Percentiles rank a stretch among this genome's conserved stretches.
Conservation (phyloP, 2,797 vertebrate species). For the Linurgus olivaceus region DNA sequence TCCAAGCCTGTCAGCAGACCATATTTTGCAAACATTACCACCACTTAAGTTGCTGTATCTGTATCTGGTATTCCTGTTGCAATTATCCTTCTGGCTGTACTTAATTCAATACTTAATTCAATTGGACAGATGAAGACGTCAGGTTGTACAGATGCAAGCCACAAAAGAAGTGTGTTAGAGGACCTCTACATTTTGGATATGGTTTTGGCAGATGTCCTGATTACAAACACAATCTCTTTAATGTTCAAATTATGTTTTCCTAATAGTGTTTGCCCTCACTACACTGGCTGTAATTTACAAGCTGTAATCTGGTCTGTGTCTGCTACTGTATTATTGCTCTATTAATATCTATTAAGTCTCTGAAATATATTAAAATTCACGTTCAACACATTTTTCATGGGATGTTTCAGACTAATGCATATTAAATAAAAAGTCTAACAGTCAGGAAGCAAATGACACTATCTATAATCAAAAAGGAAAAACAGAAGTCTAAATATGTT, state of each 20-base stretch:
- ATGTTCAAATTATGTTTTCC: conserved; percentile 36
- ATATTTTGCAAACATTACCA: not conserved
- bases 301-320: conserved; percentile 11
- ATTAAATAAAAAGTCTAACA: conserved; percentile 34
- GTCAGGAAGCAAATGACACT: not conserved
- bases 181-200: not conserved
- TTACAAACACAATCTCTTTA: conserved; percentile 31
- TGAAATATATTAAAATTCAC: conserved; percentile 29
- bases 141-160: not conserved
- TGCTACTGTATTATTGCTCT: conserved; percentile 26
- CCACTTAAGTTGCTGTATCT: not conserved
- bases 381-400: not conserved
- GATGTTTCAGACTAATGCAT: not conserved
- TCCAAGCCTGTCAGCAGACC: not conserved
- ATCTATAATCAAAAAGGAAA: not conserved
- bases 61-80: not conserved
- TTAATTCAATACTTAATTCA: not conserved
- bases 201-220: conserved; percentile 30
- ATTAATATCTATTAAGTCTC: conserved; percentile 52
- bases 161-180: not conserved
- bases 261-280: conserved; percentile 30
- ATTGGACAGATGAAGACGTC: not conserved
- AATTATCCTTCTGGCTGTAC: conserved; percentile 1
- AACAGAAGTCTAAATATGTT: not conserved
- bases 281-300: conserved; percentile 33